Evolutionary conservation across 2,888 invertebrate species (phyloP).

Genomic region (Agrotis clavis): DNA sequence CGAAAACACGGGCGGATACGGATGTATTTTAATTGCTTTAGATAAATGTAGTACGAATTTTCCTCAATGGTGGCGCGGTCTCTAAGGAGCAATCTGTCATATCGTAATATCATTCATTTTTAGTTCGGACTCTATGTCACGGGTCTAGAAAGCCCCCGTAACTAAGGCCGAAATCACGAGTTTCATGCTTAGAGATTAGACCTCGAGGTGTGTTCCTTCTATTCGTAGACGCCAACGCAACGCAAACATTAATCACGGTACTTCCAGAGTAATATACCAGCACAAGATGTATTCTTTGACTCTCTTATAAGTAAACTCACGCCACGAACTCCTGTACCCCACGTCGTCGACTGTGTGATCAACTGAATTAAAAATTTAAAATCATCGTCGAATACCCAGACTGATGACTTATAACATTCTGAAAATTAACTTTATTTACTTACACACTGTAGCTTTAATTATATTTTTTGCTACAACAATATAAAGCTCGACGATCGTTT

Average conservation of each 20-base stretch:
- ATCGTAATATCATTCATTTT: too few relatives aligned
- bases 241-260: constrained; percentile 59
- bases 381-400: constrained; percentile 33
- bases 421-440: constrained; percentile 44
- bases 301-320: constrained; percentile 57
- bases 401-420: constrained; percentile 35
- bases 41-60: too few relatives aligned
- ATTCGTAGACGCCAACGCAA: constrained; percentile 39
- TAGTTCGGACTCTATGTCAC: too few relatives aligned
- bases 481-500: constrained; percentile 79
- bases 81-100: too few relatives aligned
- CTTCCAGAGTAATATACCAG: constrained; percentile 60
- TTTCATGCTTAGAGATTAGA: too few relatives aligned
- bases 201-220: constrained; percentile 31
- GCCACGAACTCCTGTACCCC: constrained; percentile 35
- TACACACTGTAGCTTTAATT: constrained; percentile 72
- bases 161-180: too few relatives aligned
- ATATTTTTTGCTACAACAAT: constrained; percentile 76
- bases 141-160: too few relatives aligned
- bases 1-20: too few relatives aligned
- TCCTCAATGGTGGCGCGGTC: too few relatives aligned
- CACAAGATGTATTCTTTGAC: constrained; percentile 60
- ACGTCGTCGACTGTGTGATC: constrained; percentile 55
- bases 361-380: constrained; percentile 62
- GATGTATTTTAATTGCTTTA: too few relatives aligned